Conservation (phyloP, 2,888 invertebrate species). For the Euphydryas editha region DNA sequence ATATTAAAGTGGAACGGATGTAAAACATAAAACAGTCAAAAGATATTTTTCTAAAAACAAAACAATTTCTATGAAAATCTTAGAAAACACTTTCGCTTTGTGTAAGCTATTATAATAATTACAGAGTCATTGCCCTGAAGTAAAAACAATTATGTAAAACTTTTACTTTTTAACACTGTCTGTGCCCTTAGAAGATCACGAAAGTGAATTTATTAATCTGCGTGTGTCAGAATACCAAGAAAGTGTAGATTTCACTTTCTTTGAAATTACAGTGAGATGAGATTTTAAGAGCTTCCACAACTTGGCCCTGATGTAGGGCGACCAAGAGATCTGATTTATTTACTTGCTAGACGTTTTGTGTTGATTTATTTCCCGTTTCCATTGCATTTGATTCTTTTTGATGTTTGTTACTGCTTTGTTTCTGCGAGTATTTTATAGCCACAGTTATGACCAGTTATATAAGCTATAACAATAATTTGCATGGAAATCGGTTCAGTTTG, state of each 20-base stretch:
- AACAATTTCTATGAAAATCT: conserved; percentile 7
- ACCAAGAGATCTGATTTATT: background rate
- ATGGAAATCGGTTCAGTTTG: too few relatives aligned
- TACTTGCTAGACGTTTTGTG: too few relatives aligned
- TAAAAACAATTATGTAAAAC: conserved; percentile 25
- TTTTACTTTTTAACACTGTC: conserved; percentile 42
- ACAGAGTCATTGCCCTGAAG: conserved; percentile 26
- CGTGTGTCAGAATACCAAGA: conserved; percentile 45
- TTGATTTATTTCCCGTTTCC: too few relatives aligned
- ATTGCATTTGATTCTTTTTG: too few relatives aligned
- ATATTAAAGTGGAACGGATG: background rate
- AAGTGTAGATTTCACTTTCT: conserved; percentile 71
- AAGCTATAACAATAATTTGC: too few relatives aligned
- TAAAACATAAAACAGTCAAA: background rate
- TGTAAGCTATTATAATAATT: conserved; percentile 20
- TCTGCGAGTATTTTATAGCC: too few relatives aligned
- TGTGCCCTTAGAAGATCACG: conserved; percentile 40
- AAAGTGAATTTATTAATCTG: conserved; percentile 41
- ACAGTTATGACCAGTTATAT: too few relatives aligned
- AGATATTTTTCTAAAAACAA: background rate
- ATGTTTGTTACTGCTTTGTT: too few relatives aligned
- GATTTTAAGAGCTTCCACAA: conserved; percentile 22
- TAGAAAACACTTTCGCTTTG: conserved; percentile 21
- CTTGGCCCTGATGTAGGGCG: conserved; percentile 18
- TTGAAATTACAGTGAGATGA: conserved; percentile 54